Evolutionary conservation across 2,797 vertebrate genomes (phyloP), one percentile per base, ranked within the genome.

Genomic region (Glossophaga mutica): DNA sequence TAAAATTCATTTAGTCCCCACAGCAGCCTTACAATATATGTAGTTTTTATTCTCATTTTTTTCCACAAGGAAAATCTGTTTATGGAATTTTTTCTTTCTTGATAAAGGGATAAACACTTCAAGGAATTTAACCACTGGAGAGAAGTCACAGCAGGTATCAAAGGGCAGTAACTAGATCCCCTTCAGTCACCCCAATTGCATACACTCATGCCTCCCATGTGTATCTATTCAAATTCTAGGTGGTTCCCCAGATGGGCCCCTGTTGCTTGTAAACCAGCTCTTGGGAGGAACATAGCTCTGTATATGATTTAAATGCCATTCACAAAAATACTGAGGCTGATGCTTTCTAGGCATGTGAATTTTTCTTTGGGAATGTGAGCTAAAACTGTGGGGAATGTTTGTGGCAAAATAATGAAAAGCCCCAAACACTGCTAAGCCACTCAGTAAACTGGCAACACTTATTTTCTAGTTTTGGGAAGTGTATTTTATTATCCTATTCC

Each of bases 331-430:
- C 32, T 39, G 95, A 95, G 93, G 87, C 91, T 94, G 91, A 96
- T 97, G 94, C 92, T 97, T 95, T 95, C 94, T 95, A 93, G 94
- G 82, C 87, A 71, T 86, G 91, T 85, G 82, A 86, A 86, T 87
- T 97, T 98, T 92, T 96, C 97, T 94, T 98, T 97, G 98, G 95
- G 96, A 97, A 97, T 94, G 96, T 95, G 96, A 97, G 67, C 6
- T 34, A 37, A 32, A 70, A 44, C 16, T 29, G 93, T 97, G 95
- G 97, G 79, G 39, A 91, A 78, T 91, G 70, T 96, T 90, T 96
- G 85, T 67, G 96, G 95, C 87, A 94, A 97, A 84, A 90, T 91
- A 92, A 14, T 46, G 84, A 94, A 91, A 98, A 97, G 65, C 93
- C 96, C 96, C 91, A 95, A 98, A 93, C 94, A 76, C 92, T 95